These are phyloP conservation scores for Subanguina moxae DNA, from an alignment of 1,140 invertebrate species.

Conservation along the genomic window DNA sequence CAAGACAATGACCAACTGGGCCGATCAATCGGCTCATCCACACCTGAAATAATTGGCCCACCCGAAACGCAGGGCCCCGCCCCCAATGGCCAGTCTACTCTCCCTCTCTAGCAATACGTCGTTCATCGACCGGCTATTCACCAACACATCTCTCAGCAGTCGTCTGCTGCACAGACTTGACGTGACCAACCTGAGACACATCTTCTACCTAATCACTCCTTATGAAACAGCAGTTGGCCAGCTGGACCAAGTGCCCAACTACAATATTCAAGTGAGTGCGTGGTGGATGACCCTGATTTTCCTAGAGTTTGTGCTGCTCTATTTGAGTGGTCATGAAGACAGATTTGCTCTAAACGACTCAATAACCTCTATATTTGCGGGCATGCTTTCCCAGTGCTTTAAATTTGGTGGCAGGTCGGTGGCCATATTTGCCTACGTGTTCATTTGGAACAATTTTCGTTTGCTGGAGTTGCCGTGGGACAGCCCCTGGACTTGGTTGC, in stretches of 20 bases:
- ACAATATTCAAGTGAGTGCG: slow-evolving; percentile 57
- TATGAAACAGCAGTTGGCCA: slow-evolving; percentile 50
- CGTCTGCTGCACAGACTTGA: slow-evolving; percentile 50
- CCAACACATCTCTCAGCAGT: slow-evolving; percentile 54
- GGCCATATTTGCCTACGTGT: slow-evolving; percentile 56
- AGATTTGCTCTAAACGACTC: slow-evolving; percentile 57
- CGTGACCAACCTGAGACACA: slow-evolving; percentile 51
- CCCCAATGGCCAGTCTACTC: too few species aligned
- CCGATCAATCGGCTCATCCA: too few species aligned
- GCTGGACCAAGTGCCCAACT: slow-evolving; percentile 55
- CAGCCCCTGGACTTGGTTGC: slow-evolving; percentile 59
- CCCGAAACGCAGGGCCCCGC: too few species aligned
- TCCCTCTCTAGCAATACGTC: neutral
- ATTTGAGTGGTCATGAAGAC: slow-evolving; percentile 49
- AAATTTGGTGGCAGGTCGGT: slow-evolving; percentile 57
- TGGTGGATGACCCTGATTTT: slow-evolving; percentile 57
- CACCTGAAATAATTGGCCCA: too few species aligned
- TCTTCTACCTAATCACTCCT: slow-evolving; percentile 56
- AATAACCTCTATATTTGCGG: slow-evolving; percentile 56
- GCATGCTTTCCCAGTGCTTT: slow-evolving; percentile 59
- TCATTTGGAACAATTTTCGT: slow-evolving; percentile 56
- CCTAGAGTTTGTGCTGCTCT: slow-evolving; percentile 52
- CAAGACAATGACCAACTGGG: too few species aligned
- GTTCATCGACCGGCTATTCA: slow-evolving; percentile 46
- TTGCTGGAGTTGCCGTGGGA: slow-evolving; percentile 58